Percentiles rank a stretch among this genome's conserved stretches.
phyloP scores from a whole-genome alignment of 2,888 invertebrate genomes.

The Drosophila rubida region DNA sequence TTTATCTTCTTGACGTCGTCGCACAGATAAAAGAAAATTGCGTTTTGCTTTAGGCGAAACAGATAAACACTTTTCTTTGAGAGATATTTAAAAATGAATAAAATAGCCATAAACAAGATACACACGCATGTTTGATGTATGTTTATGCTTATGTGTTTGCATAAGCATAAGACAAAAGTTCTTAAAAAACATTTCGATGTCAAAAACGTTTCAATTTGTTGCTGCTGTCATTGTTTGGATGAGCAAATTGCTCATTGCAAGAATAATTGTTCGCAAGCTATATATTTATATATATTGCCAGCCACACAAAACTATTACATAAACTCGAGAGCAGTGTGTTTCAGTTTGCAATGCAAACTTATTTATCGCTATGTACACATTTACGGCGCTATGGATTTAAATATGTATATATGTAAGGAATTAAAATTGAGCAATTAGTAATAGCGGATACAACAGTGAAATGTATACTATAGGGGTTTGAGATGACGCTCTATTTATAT shows the following conservation, averaged over 20 bases:
- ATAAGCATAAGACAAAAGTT: background rate
- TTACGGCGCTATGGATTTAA: background rate
- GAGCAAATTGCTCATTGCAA: slow-evolving; percentile 20
- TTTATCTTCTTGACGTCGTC: slow-evolving; percentile 55
- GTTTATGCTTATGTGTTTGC: background rate
- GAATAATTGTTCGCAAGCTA: background rate
- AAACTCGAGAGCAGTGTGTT: slow-evolving; percentile 21
- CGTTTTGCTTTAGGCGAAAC: slow-evolving; percentile 48
- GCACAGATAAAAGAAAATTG: slow-evolving; percentile 70
- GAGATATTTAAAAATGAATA: slow-evolving; percentile 60
- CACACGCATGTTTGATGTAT: background rate
- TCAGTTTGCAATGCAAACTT: slow-evolving; percentile 17
- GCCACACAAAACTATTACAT: slow-evolving; percentile 35
- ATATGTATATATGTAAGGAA: slow-evolving; percentile 8
- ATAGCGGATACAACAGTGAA: background rate
- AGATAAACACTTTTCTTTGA: slow-evolving; percentile 46
- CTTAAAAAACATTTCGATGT: slow-evolving; percentile 17
- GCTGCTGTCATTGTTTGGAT: slow-evolving; percentile 5
- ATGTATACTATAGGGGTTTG: background rate
- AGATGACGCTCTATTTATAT: slow-evolving; percentile 14
- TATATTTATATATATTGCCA: slow-evolving; percentile 5
- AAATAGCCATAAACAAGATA: slow-evolving; percentile 32
- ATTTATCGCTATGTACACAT: background rate
- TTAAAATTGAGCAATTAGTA: slow-evolving; percentile 35
- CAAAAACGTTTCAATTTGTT: slow-evolving; percentile 13